Conservation (phyloP, 2,113 vertebrate species). For the Triplophysa dalaica region DNA sequence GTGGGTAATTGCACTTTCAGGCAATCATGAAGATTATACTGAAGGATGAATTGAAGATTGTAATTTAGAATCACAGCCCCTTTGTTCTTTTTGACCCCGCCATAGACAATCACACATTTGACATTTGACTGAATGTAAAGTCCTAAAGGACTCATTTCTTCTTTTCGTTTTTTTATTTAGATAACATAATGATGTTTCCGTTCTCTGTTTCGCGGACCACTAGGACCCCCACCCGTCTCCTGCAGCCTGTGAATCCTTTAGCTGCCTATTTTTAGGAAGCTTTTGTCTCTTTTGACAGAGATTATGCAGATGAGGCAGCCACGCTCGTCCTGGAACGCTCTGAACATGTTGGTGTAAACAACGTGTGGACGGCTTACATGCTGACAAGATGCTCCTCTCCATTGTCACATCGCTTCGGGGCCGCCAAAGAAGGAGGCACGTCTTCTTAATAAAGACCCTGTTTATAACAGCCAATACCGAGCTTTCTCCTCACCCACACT, state of each 20-base stretch:
- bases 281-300: constrained; percentile 38
- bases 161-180: too few relatives aligned
- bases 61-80: constrained; percentile 61
- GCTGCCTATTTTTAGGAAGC: constrained; percentile 37
- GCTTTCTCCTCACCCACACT: constrained; percentile 45
- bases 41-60: constrained; percentile 56
- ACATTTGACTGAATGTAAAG: neutral
- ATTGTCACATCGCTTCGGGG: constrained; percentile 32
- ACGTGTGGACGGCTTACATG: constrained; percentile 25
- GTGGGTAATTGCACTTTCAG: constrained; percentile 14
- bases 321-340: constrained; percentile 31
- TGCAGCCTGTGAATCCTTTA: constrained; percentile 31
- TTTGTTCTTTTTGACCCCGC: constrained; percentile 52
- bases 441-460: constrained; percentile 37
- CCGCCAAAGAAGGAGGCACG: constrained; percentile 6
- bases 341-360: constrained; percentile 39
- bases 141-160: neutral
- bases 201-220: constrained; percentile 1
- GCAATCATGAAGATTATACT: constrained; percentile 60
- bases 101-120: neutral
- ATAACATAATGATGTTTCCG: neutral
- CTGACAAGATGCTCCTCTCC: constrained; percentile 23
- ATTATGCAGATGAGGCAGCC: constrained; percentile 47
- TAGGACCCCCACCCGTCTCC: neutral
- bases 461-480: constrained; percentile 23